Percentiles rank a stretch among this genome's conserved stretches.
phyloP scores from a whole-genome alignment of 2,113 vertebrate species.

The Crotalus horridus region DNA sequence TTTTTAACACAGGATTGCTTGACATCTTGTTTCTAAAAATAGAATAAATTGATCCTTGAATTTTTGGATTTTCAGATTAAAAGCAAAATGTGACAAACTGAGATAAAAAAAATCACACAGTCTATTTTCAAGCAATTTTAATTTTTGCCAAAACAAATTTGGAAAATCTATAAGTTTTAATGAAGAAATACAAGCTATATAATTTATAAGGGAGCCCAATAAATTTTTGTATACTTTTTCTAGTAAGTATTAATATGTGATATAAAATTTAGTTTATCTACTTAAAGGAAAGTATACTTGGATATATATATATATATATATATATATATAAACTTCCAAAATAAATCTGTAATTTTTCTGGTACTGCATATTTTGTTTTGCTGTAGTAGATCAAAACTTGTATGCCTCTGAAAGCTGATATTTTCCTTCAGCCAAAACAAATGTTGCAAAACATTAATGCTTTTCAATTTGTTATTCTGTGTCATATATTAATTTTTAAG shows the following conservation, averaged over 20 bases:
- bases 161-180: constrained; percentile 52
- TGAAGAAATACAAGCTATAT: constrained; percentile 23
- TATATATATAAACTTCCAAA: not conserved
- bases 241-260: not conserved
- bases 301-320: too few species aligned
- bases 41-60: constrained; percentile 67
- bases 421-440: not conserved
- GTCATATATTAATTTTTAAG: not conserved
- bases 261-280: not conserved
- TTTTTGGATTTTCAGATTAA: constrained; percentile 71
- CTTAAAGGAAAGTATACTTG: not conserved
- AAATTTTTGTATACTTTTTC: not conserved
- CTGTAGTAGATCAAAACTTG: not conserved
- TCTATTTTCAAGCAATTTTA: constrained; percentile 75
- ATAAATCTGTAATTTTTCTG: not conserved
- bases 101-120: constrained; percentile 73
- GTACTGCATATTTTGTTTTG: not conserved
- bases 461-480: not conserved
- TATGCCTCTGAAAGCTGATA: not conserved
- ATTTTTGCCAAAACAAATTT: constrained; percentile 74
- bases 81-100: constrained; percentile 76
- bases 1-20: constrained; percentile 34
- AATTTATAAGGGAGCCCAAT: constrained; percentile 21
- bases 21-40: constrained; percentile 71
- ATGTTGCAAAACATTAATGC: not conserved